Evolutionary conservation across 2,888 invertebrate genomes (phyloP), one percentile per base, ranked within the genome.

Genomic region (Euphydryas editha): DNA sequence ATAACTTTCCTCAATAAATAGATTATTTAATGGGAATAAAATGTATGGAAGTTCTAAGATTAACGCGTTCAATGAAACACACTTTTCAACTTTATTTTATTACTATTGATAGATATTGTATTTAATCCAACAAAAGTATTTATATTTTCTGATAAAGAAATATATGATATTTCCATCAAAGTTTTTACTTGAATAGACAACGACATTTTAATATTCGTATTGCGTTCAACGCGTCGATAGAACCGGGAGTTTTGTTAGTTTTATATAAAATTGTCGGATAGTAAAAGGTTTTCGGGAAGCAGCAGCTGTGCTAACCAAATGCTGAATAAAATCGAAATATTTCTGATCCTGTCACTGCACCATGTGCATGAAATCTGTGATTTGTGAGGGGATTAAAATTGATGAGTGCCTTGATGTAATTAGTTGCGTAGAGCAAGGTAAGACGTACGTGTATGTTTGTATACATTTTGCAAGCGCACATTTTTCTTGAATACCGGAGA

Each of bases 341-440:
- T 57, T 11, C 42, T 17, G 42, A 55, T 55, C n/a, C n/a, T 36
- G 24, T 15, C 24, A 13, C 10, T 51, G 15, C 49, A 13, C 18
- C 58, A n/a, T 58, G 62, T 54, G 54, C 58, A 42, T 59, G 62
- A 30, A 51, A 62, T 62, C 62, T 67, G 54, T 44, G 54, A 62
- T 59, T 62, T 59, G 62, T 39, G 63, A 47, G 59, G 13, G n/a
- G 44, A 51, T 67, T 62, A 55, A 49, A 59, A 58, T 37, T 39
- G 46, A n/a, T 37, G 17, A 21, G 58, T 18, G 37, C n/a, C n/a
- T 37, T 24, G 58, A 55, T 58, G 58, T 62, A 59, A 67, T 62
- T 67, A 20, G 58, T 10, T 62, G 51, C 46, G 20, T 51, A 15
- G 15, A 51, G 37, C 37, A 21, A 24, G n/a, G 57, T 46, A 44